Evolutionary conservation across 2,888 invertebrate genomes (phyloP), one percentile per base, ranked within the genome.

Genomic region (Drosophila emarginata): DNA sequence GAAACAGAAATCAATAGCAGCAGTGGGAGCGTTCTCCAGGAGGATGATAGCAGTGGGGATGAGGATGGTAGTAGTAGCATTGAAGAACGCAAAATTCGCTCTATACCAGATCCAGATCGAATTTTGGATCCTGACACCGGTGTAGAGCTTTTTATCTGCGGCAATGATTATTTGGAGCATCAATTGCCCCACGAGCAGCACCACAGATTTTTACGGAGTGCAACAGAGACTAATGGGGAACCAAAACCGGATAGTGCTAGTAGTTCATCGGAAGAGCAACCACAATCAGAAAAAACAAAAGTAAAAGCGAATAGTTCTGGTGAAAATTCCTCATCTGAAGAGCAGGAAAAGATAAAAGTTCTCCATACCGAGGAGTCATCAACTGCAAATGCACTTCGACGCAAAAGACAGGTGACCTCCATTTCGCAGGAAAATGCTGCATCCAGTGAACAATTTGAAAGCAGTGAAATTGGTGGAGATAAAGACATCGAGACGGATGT

Each of bases 321-420:
- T 45, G 40, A 45, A 9, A 15, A 45, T 21, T 2, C 11, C 6
- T 61, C 68, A 18, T 65, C 76, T 2, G 78, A 79, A 14, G 78
- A 78, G 39, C 59, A 62, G 7, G 23, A 9, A 18, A 52, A 51
- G 14, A 9, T 28, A 6, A 15, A 62, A 40, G 37, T 45, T 14
- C 3, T 28, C 6, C 28, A n/a, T n/a, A n/a, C 12, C 18, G 32
- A 45, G 7, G 53, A 45, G 26, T 28, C 15, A 9, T 52, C 26
- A 2, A 11, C 12, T 7, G 18, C 53, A 15, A 15, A 11, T 12
- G 50, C 15, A 14, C 23, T 37, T 56, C 56, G 23, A 21, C 45
- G 40, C 53, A 37, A 26, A 61, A 61, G 68, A 15, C 26, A 54
- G 7, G 21, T 57, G n/a, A 9, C 7, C 11, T 32, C 11, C 15